Evolutionary conservation across 2,797 vertebrate species (phyloP), one percentile per base, ranked within the genome.

Genomic region (Acropternis orthonyx): DNA sequence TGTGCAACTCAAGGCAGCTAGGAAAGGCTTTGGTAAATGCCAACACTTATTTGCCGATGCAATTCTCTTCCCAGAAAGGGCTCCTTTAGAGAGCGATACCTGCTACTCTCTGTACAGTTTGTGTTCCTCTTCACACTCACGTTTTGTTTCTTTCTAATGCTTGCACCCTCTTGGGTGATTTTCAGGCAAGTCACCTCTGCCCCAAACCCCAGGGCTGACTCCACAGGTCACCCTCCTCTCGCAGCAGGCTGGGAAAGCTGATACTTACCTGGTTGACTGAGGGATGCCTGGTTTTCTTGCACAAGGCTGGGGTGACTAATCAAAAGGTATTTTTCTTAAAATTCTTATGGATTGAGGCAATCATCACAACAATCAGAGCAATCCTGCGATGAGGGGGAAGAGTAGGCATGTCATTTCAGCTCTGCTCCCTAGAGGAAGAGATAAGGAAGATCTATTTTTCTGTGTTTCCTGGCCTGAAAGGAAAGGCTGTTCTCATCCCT

Each of bases 351-450:
- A 81, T 63, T 43, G 73, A 88, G 63, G 89, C 79, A 95, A 92
- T 94, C 89, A 88, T 58, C 76, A 89, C 89, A 93, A 94, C 82
- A 88, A 91, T 88, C 89, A 88, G 73, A 92, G 69, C 69, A 88
- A 84, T 55, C n/a, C 66, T 3, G 5, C 44, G 22, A 81, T 18
- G 55, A 94, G 58, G 72, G 7, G 6, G 66, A 75, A 55, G 62
- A 88, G 36, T 43, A 72, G 62, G 46, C 41, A 88, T 85, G 62
- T 69, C 26, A 2, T 73, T 84, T 84, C 87, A 88, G 79, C 72
- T 91, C 58, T 78, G 73, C 32, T 94, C 54, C 77, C 78, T 54
- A 89, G 75, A 75, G 63, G 52, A 92, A 93, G 51, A 93, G 88
- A 90, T 88, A 94, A 85, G 75, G 52, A 59, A 77, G 58, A 88